Evolutionary conservation across 2,113 vertebrate genomes (phyloP), one percentile per base, ranked within the genome.

Genomic region (Ariopsis seemanni): DNA sequence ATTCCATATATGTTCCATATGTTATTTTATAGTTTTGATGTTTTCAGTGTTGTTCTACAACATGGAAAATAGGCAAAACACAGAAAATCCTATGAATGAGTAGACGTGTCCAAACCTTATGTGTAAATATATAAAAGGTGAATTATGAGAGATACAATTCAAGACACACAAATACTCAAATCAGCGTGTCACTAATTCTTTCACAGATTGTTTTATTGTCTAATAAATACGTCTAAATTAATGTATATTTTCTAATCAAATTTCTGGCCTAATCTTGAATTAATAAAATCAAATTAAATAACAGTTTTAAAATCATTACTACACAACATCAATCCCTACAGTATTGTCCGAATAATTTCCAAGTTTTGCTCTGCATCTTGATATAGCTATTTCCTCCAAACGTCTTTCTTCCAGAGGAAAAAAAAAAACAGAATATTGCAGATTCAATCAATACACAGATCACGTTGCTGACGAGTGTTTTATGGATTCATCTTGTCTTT

Each of bases 381-480:
- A 30, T 48, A 62, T 48, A 25, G 18, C 53, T 25, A 25, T 65
- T 79, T 85, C 86, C 58, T 82, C 20, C 34, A 80, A 87, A 79
- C 53, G 82, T 91, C 71, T 82, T 74, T 87, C 9, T 11, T 65
- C 60, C 63, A 91, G 81, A 62, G 17, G 48, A 6, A 34, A 55
- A 5, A 12, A 60, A 81, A 60, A 62, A 10, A 4, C 27, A 42
- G 20, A 93, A 92, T 84, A 86, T 82, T 58, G 71, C 62, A 83
- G 67, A 85, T 89, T 7, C 12, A 27, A 84, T 93, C 92, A 88
- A 90, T 91, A 89, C 12, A 52, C 22, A 34, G 88, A 91, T 93
- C 90, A 87, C 75, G 75, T 92, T 92, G 86, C 91, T 69, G 63
- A 88, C 72, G 91, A 92, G 91, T 87, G 90, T 87, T 89, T 92